Base-by-base conservation (phyloP, 1,140 invertebrate species). In the Drosophila bipectinata region DNA sequence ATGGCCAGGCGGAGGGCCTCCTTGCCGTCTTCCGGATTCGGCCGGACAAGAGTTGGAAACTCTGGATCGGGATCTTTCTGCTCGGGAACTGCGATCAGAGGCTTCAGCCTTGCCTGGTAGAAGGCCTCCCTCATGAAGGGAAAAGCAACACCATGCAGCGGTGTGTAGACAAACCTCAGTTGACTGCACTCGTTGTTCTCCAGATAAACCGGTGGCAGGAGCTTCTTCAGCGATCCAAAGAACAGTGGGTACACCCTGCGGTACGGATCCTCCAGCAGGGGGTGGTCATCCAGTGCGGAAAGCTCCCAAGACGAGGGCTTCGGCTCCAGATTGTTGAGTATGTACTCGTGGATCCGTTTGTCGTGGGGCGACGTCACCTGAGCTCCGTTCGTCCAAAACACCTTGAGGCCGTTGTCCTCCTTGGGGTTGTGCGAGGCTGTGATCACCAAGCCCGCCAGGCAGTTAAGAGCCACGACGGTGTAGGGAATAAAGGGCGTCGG, bases 391-490 rank as follows among this genome's bases (percentile, higher is more conserved):
- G 93, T 92, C 96, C 97, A 98, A 90, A 99, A 99, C 0, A 99
- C 97, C 94, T 99, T 99, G 90, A 99, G 99, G 4, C 99, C 99
- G 92, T 99, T 99, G 87, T 99, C 98, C 44, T 99, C 95, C 92
- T 99, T 99, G 0, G 98, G 98, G 93, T 99, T 99, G 80, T 99
- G 99, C 0, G 98, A 99, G 0, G 98, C 99, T 10, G 99, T 99
- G 0, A 99, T 94, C 96, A 99, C 98, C 2, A 99, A 93, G 1
- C 98, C 98, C 55, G 95, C 96, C 2, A 94, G 94, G 57, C 95
- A 95, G 28, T 95, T 94, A 30, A 94, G 95, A 54, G 94, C 92
- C n/a, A 93, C 90, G 1, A 98, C 95, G 1, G 94, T 93, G 92
- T 96, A 99, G 0, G 98, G 95, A 30, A 99, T 95, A 85, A 98